These are phyloP conservation scores for Onthophagus taurus DNA, from an alignment of 1,140 invertebrate species.

Conservation along the genomic window DNA sequence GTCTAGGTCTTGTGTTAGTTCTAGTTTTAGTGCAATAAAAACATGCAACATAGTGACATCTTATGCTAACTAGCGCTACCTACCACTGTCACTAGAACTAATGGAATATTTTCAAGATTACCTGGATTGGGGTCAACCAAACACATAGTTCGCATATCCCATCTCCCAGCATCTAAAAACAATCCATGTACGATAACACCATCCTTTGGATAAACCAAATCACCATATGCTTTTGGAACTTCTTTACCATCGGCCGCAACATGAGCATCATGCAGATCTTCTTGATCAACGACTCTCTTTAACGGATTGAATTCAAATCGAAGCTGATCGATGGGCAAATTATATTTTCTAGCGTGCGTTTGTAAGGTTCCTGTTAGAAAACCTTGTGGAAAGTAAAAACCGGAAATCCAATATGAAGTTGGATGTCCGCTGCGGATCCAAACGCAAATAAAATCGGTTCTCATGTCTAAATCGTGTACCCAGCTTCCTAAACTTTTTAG, in stretches of 20 bases:
- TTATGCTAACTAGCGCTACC: too few species aligned
- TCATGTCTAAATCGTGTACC: constrained; percentile 65
- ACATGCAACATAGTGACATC: too few species aligned
- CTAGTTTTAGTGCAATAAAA: too few species aligned
- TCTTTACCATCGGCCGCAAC: constrained; percentile 33
- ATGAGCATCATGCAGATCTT: constrained; percentile 50
- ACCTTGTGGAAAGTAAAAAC: constrained; percentile 86
- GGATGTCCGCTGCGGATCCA: constrained; percentile 66
- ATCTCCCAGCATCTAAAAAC: constrained; percentile 77
- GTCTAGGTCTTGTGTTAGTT: too few species aligned
- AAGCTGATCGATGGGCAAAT: constrained; percentile 75
- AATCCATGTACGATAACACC: constrained; percentile 77
- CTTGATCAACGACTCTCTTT: constrained; percentile 51
- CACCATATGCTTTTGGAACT: constrained; percentile 43
- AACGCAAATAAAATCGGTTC: constrained; percentile 67
- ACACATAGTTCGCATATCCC: constrained; percentile 54
- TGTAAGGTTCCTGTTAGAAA: constrained; percentile 81
- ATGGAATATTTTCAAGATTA: constrained; percentile 29
- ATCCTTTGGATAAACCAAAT: constrained; percentile 52
- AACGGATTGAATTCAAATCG: constrained; percentile 64
- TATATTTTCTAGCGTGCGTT: constrained; percentile 72
- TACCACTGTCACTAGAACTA: too few species aligned
- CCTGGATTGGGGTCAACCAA: constrained; percentile 64
- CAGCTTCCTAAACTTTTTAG: constrained; percentile 75
- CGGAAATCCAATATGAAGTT: constrained; percentile 79